Evolutionary conservation across 2,888 invertebrate genomes (phyloP), one percentile per base, ranked within the genome.

Genomic region (Didymodactylos carnosus): DNA sequence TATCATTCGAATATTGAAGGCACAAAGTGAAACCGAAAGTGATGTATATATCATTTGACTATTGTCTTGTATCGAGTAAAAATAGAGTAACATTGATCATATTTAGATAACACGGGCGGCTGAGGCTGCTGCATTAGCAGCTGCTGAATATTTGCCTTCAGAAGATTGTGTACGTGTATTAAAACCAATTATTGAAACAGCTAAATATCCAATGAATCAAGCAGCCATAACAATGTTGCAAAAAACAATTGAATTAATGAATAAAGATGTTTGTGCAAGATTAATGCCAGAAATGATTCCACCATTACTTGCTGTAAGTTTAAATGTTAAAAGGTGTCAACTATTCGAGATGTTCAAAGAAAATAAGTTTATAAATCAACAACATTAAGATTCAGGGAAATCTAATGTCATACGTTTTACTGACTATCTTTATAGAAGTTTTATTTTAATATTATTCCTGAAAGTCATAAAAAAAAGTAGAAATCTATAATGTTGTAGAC

Each of bases 141-240:
- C 92, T 76, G 93, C 92, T 62, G 86, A 87, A 27, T 89, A 90
- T 53, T 86, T 94, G 79, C 91, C 92, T 3, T 88, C 91, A 0
- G 88, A 89, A 77, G 88, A 90, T 81, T 88, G 89, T 71, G 87
- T 90, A 62, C 87, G 88, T 83, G 86, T 90, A 0, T 86, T 91
- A 23, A 88, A 88, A 79, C 92, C 94, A 0, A 89, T 94, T 78
- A 91, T 95, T 78, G 79, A 81, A 75, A 93, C 92, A 0, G 90
- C 90, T 78, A 88, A 89, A 29, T 91, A 88, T 85, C 93, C 94
- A 1, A 88, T 90, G 75, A 91, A 92, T 81, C 88, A 92, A 82
- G 92, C 92, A 77, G 93, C 93, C 75, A 89, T 95, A 70, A 94
- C 94, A 86, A 89, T 94, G 86, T 87, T 92, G 53, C 74, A 74